Evolutionary conservation across 2,888 invertebrate genomes (phyloP).

Genomic region (Blastobasis lacticolella): DNA sequence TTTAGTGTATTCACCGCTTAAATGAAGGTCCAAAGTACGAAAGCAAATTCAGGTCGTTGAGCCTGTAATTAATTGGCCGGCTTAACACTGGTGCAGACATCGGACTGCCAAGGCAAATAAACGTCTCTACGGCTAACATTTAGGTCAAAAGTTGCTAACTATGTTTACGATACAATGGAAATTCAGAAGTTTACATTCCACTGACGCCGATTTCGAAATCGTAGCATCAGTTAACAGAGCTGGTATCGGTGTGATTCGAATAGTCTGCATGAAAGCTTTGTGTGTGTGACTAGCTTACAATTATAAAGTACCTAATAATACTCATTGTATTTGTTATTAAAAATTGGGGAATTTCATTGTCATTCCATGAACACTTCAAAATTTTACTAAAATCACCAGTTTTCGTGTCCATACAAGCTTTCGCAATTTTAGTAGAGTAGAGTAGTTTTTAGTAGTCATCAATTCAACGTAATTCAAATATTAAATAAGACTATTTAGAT

Average conservation of each 20-base stretch:
- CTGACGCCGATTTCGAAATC: no score
- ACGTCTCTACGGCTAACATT: slow-evolving; percentile 17
- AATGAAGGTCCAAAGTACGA: neutral
- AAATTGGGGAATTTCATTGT: neutral
- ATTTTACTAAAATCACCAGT: no score
- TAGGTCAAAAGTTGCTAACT: slow-evolving; percentile 17
- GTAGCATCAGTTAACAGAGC: no score
- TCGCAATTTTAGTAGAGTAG: no score
- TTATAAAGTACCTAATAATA: slow-evolving; percentile 6
- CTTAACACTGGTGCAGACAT: slow-evolving; percentile 10
- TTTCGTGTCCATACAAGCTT: no score
- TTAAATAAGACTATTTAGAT: no score
- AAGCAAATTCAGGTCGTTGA: slow-evolving; percentile 23
- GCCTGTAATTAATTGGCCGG: slow-evolving; percentile 29
- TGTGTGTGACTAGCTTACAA: neutral
- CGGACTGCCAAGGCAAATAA: slow-evolving; percentile 17
- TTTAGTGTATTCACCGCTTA: no score
- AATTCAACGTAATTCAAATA: no score
- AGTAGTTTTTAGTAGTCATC: no score
- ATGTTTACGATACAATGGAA: neutral
- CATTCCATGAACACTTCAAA: no score
- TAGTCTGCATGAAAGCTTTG: neutral
- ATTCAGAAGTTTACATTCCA: neutral
- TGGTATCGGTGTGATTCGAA: neutral
- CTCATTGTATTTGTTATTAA: no score